Base-by-base conservation (phyloP, 2,797 vertebrate genomes). In the Eulemur mongoz region DNA sequence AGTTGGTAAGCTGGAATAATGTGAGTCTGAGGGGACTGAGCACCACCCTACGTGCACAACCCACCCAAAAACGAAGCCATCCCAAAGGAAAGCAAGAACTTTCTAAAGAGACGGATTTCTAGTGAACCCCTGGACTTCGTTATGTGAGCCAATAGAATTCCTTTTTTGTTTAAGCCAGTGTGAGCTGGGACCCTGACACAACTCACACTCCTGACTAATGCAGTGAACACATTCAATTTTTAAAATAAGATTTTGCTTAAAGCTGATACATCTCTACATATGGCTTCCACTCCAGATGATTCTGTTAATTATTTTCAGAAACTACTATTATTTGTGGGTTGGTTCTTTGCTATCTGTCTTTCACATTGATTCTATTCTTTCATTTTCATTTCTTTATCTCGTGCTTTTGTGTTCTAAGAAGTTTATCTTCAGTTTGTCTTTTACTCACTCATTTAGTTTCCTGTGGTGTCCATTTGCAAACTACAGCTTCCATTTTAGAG, bases 391-490 rank as follows among this genome's bases (percentile, higher is more conserved):
- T 94, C 86, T 81, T 95, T 88, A 85, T 92, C 91, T 94, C 92
- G 90, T 95, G 52, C 73, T 88, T 97, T 54, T 85, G 54, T 94
- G 88, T 97, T 98, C 96, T 97, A 95, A 91, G 97, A 98, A 98
- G 94, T 92, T 93, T 85, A 92, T 97, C 96, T 95, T 91, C 32
- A 54, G 67, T 79, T 75, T 92, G 61, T 48, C 73, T 90, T 86
- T 94, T 86, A 91, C 88, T 92, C 95, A 96, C 22, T 78, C 13
- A 50, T 79, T 93, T 72, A 45, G 89, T 79, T 96, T 89, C 57
- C 50, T 91, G 72, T n/a, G 32, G 4, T 85, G 63, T 90, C 67
- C 32, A 54, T 82, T 65, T 52, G n/a, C 30, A 89, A 93, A 78
- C 81, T 73, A 45, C 35, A n/a, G 54, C 78, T 95, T 94, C 57